Evolutionary conservation across 2,888 invertebrate genomes (phyloP), one percentile per base, ranked within the genome.

Genomic region (Diaperis boleti): DNA sequence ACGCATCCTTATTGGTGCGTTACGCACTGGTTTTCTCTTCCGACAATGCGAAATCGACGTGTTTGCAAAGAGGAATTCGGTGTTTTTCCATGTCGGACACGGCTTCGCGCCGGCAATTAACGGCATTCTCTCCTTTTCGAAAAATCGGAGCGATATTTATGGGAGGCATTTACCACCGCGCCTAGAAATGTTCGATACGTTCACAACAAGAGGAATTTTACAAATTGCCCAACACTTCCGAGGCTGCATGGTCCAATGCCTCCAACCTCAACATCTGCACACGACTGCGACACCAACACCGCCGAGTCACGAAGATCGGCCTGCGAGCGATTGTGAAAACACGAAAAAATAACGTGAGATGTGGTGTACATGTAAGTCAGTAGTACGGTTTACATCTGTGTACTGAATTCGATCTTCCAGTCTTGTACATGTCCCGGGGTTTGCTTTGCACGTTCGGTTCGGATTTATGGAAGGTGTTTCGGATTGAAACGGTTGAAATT

Each of bases 191-290:
- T 41, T 49, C 59, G 31, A 15, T 42, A 17, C 57, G 26, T 50
- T 60, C 60, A 52, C 60, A 60, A 50, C 44, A 52, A 8, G 59
- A 47, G 52, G 60, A 60, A 69, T 67, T 67, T 67, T 69, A 71
- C 71, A 71, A 71, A 71, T 71, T 68, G 66, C 69, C 64, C 68
- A 66, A 69, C 69, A 70, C 71, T 71, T 68, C 69, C 69, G 67
- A 62, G 66, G 65, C 65, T 67, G 55, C 64, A 66, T 54, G 65
- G 59, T 62, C 62, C 63, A 68, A 20, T 67, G 66, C 71, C 61
- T 67, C 62, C 69, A 68, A 65, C 67, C 60, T 52, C 56, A 56
- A 57, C 62, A 61, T 54, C 60, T 61, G 54, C 41, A 61, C 54
- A 61, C 45, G 45, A 44, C 39, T 1, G 15, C 45, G 57, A 57